These are phyloP conservation scores for Sterrhoptilus dennistouni DNA, from an alignment of 2,113 vertebrate genomes.

Conservation along the genomic window DNA sequence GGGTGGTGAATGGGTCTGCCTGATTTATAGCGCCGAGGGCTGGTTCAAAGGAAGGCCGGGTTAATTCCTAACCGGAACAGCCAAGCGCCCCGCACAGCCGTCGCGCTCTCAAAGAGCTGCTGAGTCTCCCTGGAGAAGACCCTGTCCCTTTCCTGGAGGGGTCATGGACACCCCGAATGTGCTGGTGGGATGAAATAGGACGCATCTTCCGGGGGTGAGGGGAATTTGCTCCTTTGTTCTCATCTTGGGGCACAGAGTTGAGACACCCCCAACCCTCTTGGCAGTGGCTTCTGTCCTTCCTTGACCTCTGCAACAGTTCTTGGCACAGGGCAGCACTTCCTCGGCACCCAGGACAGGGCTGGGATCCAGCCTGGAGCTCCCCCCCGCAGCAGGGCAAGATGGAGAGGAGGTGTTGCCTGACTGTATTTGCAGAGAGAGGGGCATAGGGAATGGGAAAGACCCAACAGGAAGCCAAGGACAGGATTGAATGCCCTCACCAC, in stretches of 20 bases:
- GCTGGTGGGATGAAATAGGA: not conserved
- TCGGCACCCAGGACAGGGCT: not conserved
- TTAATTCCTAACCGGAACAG: constrained; percentile 71
- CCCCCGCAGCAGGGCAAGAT: rapidly evolving
- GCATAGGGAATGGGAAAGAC: not conserved
- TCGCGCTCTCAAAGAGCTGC: not conserved
- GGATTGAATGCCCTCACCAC: rapidly evolving
- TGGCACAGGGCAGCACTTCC: not conserved
- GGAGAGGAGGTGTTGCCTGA: not conserved
- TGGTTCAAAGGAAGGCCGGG: constrained; percentile 70
- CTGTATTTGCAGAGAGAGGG: not conserved
- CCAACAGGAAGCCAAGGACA: not conserved
- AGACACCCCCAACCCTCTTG: not conserved
- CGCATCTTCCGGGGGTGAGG: rapidly evolving
- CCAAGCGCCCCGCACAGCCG: constrained; percentile 20
- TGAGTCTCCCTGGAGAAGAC: not conserved
- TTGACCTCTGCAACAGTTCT: not conserved
- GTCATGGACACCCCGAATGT: not conserved
- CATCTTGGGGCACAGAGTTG: not conserved
- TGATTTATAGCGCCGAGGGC: constrained; percentile 66
- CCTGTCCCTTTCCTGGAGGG: not conserved
- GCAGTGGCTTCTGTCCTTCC: not conserved
- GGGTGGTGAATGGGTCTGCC: constrained; percentile 69
- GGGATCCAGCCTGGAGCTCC: not conserved
- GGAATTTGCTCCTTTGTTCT: not conserved